Base-by-base conservation (phyloP, 2,113 vertebrate species). In the Epinephelus lanceolatus region DNA sequence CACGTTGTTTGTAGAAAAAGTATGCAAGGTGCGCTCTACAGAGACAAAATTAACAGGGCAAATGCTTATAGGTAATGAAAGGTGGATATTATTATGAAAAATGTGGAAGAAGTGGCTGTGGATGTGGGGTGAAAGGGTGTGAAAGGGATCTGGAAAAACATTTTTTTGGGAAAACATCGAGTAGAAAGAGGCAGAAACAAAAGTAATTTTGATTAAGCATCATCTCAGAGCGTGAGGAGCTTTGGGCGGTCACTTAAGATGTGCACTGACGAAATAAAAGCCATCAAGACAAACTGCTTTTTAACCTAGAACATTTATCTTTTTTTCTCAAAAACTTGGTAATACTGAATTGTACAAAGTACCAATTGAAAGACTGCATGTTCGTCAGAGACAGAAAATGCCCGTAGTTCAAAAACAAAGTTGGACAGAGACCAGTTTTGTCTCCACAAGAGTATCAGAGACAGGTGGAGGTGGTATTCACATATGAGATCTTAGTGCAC, bases 1-100 rank as follows among this genome's bases (percentile, higher is more conserved):
- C 92, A 93, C 91, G 59, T 91, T 84, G 77, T 91, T 88, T 87
- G 84, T 88, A 93, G 90, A 92, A 91, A 87, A 83, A 81, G 30
- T 30, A 81, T 61, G 68, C 7, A 55, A 85, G 68, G 67, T 77
- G 85, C 40, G 27, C 83, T 86, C 47, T 56, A 77, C n/a, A 79
- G 78, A 83, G 60, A 77, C 53, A 66, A 70, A 82, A 60, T 33
- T 0, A 82, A 82, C 69, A 63, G 17, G 52, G 79, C 23, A 73
- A 76, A 60, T 70, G 49, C 56, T 76, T 18, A 19, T 67, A 74
- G 83, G 62, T 71, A 15, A 53, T 33, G 67, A 61, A 9, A 27
- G 42, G 3, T 27, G 63, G 62, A 33, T 21, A 23, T 40, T 11
- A 21, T 3, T 10, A 25, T 23, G 74, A 9, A 33, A 4, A 18